Evolutionary conservation across 2,888 invertebrate genomes (phyloP).

Genomic region (Biston stratarius): DNA sequence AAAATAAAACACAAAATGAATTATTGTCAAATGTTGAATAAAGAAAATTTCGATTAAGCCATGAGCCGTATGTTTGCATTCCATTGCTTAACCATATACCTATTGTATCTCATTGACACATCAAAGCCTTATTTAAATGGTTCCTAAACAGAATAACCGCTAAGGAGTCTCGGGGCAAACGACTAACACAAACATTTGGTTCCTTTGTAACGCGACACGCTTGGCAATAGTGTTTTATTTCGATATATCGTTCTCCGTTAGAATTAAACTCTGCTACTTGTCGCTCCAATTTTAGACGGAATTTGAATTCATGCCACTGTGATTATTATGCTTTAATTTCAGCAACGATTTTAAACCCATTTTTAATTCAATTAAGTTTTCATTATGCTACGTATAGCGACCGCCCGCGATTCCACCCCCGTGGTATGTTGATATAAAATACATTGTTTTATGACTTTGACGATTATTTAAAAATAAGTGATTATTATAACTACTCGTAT

Average conservation of each 20-base stretch:
- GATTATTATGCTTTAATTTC: too few relatives aligned
- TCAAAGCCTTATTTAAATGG: conserved; percentile 77
- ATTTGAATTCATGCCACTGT: conserved; percentile 1
- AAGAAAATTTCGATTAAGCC: neutral
- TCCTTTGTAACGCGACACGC: conserved; percentile 49
- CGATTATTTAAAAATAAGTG: too few relatives aligned
- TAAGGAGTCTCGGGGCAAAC: conserved; percentile 45
- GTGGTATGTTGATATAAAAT: too few relatives aligned
- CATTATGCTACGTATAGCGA: too few relatives aligned
- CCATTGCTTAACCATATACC: conserved; percentile 50
- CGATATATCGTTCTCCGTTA: conserved; percentile 30
- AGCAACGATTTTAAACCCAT: too few relatives aligned
- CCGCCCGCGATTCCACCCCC: too few relatives aligned
- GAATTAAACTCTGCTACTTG: conserved; percentile 13
- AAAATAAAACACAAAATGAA: too few relatives aligned
- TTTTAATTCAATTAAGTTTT: too few relatives aligned
- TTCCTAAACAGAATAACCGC: conserved; percentile 66
- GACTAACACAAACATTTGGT: conserved; percentile 59
- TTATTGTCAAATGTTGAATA: too few relatives aligned
- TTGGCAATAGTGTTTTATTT: conserved; percentile 42
- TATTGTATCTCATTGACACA: conserved; percentile 60
- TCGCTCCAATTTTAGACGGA: conserved; percentile 4
- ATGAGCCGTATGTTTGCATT: conserved; percentile 37
- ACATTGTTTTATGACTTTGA: too few relatives aligned
- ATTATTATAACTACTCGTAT: too few relatives aligned